Evolutionary conservation across 2,888 invertebrate species (phyloP).

Genomic region (Pterobdella sp.): DNA sequence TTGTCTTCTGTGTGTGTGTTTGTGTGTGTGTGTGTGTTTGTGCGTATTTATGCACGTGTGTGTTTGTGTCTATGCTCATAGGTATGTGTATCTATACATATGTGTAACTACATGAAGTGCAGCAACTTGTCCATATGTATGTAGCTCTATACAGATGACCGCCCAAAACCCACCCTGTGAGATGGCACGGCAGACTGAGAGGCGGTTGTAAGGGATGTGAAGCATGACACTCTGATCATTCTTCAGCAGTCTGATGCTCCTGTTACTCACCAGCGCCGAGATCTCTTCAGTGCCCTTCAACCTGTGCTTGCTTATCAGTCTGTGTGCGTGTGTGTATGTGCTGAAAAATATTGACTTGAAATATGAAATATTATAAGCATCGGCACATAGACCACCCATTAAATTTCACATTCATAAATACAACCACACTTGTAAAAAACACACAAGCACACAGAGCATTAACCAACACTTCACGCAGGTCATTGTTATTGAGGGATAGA

Average conservation of each 20-base stretch:
- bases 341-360: no score
- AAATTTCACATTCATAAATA: no score
- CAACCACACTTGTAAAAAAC: neutral
- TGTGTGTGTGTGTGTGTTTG: neutral
- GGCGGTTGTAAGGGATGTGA: slow-evolving; percentile 43
- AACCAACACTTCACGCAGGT: slow-evolving; percentile 63
- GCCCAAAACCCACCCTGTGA: slow-evolving; percentile 27
- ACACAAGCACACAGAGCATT: neutral
- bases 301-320: slow-evolving; percentile 10
- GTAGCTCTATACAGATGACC: neutral
- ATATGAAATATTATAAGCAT: no score
- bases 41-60: no score
- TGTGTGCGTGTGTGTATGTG: neutral
- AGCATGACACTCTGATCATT: slow-evolving; percentile 44
- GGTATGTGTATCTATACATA: no score
- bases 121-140: neutral
- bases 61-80: no score
- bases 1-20: slow-evolving; percentile 46
- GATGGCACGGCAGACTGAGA: slow-evolving; percentile 41
- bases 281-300: slow-evolving; percentile 62
- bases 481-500: slow-evolving; percentile 63
- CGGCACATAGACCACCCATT: no score
- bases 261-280: slow-evolving; percentile 69
- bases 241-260: slow-evolving; percentile 66
- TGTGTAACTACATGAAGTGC: no score